Percentiles rank a stretch among this genome's conserved stretches.
Evolutionary conservation across 2,888 invertebrate species (phyloP).

Genomic region (Drosophila ochracea): DNA sequence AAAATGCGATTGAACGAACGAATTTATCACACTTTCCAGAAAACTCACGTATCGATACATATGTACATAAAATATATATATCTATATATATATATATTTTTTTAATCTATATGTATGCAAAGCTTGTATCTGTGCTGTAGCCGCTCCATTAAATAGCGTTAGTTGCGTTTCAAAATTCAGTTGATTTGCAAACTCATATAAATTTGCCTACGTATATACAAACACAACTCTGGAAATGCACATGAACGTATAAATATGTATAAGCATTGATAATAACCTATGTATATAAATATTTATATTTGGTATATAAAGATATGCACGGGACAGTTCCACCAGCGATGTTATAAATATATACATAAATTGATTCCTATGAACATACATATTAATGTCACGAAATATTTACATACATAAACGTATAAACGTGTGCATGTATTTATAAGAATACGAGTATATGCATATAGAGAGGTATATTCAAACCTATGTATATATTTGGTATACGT

Average conservation of each 20-base stretch:
- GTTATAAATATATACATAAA: not conserved
- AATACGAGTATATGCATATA: slow-evolving; percentile 28
- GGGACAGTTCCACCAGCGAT: not conserved
- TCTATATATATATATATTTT: too few species aligned
- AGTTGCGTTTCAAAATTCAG: not conserved
- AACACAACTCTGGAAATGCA: not conserved
- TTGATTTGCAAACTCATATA: not conserved
- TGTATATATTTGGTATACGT: slow-evolving; percentile 19
- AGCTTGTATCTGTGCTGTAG: not conserved
- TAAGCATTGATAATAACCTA: not conserved
- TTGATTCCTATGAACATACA: not conserved
- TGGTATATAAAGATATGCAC: not conserved
- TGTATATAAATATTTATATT: slow-evolving; percentile 1
- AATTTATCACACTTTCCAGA: not conserved
- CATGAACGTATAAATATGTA: not conserved
- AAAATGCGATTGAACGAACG: not conserved
- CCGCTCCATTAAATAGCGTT: not conserved
- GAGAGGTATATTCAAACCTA: slow-evolving; percentile 27
- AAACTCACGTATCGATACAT: not conserved
- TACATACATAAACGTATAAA: not conserved
- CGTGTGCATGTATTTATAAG: slow-evolving; percentile 1
- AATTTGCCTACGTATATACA: not conserved
- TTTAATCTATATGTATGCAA: not conserved
- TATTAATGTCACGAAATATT: not conserved
- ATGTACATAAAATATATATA: not conserved